These are phyloP conservation scores for Anthoscopus minutus DNA, from an alignment of 2,113 vertebrate species.

Conservation along the genomic window DNA sequence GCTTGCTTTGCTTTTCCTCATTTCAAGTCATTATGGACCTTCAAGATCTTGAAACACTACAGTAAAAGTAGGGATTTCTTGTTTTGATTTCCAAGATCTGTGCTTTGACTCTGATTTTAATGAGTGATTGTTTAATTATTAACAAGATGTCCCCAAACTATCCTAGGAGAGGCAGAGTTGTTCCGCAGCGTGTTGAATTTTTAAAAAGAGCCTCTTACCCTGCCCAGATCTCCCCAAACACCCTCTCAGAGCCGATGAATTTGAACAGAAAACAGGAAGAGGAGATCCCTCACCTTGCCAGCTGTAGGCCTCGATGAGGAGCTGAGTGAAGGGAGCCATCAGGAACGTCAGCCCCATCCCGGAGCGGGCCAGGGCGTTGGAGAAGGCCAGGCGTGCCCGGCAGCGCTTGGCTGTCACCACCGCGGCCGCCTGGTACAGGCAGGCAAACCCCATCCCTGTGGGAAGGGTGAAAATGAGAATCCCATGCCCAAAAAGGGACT, in stretches of 20 bases:
- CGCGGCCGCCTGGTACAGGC: conserved; percentile 83
- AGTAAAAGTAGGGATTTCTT: neutral
- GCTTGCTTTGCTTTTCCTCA: neutral
- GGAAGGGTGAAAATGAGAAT: neutral
- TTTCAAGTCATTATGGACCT: fast-evolving
- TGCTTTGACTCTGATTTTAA: neutral
- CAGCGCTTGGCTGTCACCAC: conserved; percentile 83
- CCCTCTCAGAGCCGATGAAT: fast-evolving
- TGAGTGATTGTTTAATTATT: neutral
- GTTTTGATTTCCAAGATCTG: neutral
- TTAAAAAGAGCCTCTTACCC: neutral
- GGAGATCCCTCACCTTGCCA: conserved; percentile 81
- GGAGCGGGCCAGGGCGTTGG: conserved; percentile 82
- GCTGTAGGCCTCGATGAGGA: conserved; percentile 81
- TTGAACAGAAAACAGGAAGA: fast-evolving
- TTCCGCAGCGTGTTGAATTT: fast-evolving
- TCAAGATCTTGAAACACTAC: neutral
- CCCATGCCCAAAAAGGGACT: fast-evolving
- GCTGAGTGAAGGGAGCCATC: conserved; percentile 84
- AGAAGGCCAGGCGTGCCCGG: conserved; percentile 77
- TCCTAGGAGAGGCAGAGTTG: neutral
- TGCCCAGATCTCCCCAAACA: fast-evolving
- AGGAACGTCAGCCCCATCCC: conserved; percentile 92
- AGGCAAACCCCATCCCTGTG: conserved; percentile 83
- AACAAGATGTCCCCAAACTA: neutral